phyloP scores from a whole-genome alignment of 2,113 vertebrate genomes.

The Ictidomys tridecemlineatus region DNA sequence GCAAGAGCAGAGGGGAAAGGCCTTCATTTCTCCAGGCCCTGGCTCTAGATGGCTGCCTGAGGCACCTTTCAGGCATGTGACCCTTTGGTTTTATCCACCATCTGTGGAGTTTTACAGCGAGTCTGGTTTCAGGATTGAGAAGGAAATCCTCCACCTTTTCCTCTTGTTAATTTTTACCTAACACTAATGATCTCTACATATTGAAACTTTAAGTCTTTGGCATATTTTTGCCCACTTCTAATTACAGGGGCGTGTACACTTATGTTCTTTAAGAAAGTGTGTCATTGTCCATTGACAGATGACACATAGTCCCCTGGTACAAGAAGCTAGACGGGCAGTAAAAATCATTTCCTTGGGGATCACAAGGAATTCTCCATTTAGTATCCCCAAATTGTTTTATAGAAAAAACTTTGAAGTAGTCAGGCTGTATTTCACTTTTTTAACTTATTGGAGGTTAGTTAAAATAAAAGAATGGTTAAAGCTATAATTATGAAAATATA shows the following conservation, averaged over 20 bases:
- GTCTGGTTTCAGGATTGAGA: background rate
- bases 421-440: background rate
- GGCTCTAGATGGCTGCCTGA: background rate
- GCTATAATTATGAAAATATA: constrained; percentile 41
- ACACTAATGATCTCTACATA: background rate
- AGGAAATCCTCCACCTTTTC: background rate
- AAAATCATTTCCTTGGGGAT: background rate
- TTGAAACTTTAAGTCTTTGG: background rate
- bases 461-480: constrained; percentile 61
- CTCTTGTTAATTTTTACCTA: constrained; percentile 28
- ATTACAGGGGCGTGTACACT: background rate
- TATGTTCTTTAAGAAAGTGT: background rate
- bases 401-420: constrained; percentile 11
- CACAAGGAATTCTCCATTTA: background rate
- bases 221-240: background rate
- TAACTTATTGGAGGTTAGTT: constrained; percentile 41
- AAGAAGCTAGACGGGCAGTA: background rate
- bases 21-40: background rate
- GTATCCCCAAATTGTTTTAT: background rate
- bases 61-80: background rate
- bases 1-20: background rate
- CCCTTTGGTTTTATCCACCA: background rate
- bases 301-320: background rate
- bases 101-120: background rate
- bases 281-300: background rate